These are phyloP conservation scores for Orthonyx spaldingii DNA, from an alignment of 2,113 vertebrate species.

Conservation along the genomic window DNA sequence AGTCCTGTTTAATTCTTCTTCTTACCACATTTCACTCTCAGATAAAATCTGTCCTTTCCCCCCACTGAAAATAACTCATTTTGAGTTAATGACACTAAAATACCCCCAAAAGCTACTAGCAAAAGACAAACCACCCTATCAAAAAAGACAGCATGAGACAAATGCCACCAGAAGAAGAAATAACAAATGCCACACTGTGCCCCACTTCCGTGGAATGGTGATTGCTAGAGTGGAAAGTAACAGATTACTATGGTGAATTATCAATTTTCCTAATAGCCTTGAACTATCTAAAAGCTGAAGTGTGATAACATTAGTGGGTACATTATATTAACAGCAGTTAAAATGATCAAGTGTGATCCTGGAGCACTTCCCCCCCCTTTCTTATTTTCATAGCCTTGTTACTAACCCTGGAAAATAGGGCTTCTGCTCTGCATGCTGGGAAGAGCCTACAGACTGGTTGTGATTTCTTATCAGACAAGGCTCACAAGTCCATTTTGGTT, in stretches of 20 bases:
- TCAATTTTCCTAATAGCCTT: constrained; percentile 29
- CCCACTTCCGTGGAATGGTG: background rate
- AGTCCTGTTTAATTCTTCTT: constrained; percentile 1
- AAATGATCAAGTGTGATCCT: background rate
- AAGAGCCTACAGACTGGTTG: background rate
- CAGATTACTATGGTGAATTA: constrained; percentile 15
- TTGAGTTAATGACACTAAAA: constrained; percentile 49
- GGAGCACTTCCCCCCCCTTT: background rate
- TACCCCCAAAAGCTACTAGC: constrained; percentile 32
- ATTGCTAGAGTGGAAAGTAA: constrained; percentile 8
- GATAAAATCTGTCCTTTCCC: constrained; percentile 55
- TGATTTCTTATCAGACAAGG: background rate
- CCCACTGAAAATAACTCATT: constrained; percentile 2
- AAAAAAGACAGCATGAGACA: constrained; percentile 22
- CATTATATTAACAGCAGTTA: constrained; percentile 21
- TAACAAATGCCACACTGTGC: background rate
- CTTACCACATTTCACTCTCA: constrained; percentile 56
- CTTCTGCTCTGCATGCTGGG: background rate
- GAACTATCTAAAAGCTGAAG: constrained; percentile 4
- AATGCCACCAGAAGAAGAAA: constrained; percentile 6
- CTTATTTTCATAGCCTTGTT: background rate
- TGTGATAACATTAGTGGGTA: background rate
- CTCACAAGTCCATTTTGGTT: background rate
- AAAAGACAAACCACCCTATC: constrained; percentile 2
- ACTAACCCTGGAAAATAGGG: background rate